Evolutionary conservation across 92 coral and sea anemone genomes (phyloP).

Genomic region (Zoanthus solanderi): DNA sequence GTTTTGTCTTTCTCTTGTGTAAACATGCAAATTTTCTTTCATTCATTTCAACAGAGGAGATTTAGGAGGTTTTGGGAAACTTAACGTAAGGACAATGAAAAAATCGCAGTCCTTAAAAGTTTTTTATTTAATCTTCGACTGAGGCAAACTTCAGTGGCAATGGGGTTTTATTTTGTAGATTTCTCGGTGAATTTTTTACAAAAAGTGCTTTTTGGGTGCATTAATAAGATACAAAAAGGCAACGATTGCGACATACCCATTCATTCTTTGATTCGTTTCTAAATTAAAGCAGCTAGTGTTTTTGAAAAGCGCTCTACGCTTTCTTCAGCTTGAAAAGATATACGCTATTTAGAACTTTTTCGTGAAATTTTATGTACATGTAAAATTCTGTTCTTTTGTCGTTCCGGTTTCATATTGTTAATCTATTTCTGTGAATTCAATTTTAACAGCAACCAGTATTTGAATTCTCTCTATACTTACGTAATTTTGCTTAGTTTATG

Average conservation of each 20-base stretch:
- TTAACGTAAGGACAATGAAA: conserved; percentile 53
- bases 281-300: conserved; percentile 17
- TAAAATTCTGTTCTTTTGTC: not conserved
- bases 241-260: conserved; percentile 31
- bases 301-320: conserved; percentile 39
- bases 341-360: conserved; percentile 21
- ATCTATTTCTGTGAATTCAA: not conserved
- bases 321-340: not conserved
- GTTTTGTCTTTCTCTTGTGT: conserved; percentile 66
- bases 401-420: conserved; percentile 4
- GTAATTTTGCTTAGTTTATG: conserved; percentile 14
- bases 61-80: conserved; percentile 57
- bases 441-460: conserved; percentile 51
- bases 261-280: conserved; percentile 37
- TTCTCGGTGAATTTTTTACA: conserved; percentile 39
- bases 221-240: not conserved
- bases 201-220: conserved; percentile 30
- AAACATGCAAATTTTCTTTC: conserved; percentile 77
- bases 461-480: conserved; percentile 51
- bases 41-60: conserved; percentile 62
- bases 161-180: conserved; percentile 31
- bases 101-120: not conserved
- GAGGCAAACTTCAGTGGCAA: not conserved
- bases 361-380: conserved; percentile 19
- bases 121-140: conserved; percentile 28